Percentiles rank a stretch among this genome's conserved stretches.
These are phyloP conservation scores for Pempheris klunzingeri DNA, from an alignment of 2,797 vertebrate species.

Conservation along the genomic window DNA sequence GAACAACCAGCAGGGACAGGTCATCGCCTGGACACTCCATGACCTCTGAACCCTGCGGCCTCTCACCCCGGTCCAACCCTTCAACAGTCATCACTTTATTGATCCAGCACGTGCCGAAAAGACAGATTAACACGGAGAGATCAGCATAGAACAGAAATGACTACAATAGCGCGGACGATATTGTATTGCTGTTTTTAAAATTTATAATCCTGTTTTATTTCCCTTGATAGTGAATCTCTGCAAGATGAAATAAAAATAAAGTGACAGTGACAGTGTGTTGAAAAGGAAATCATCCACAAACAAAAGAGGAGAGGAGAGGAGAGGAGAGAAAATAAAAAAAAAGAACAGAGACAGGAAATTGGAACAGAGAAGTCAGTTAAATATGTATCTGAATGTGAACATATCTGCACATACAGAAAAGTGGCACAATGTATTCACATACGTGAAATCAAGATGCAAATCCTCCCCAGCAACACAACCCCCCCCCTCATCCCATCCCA, in stretches of 20 bases:
- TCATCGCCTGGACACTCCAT: conserved; percentile 49
- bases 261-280: conserved; percentile 14
- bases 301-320: not conserved
- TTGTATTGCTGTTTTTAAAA: not conserved
- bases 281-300: conserved; percentile 9
- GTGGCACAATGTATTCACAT: conserved; percentile 32
- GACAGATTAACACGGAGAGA: conserved; percentile 18
- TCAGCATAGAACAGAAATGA: not conserved
- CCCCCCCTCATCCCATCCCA: too few species aligned
- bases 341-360: conserved; percentile 15
- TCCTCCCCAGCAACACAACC: conserved; percentile 38
- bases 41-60: conserved; percentile 67
- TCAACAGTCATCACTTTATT: conserved; percentile 49
- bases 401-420: conserved; percentile 13
- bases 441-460: conserved; percentile 58
- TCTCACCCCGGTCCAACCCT: conserved; percentile 29
- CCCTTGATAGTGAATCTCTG: conserved; percentile 29
- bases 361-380: conserved; percentile 25
- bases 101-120: conserved; percentile 51
- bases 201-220: conserved; percentile 24
- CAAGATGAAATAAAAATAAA: conserved; percentile 14
- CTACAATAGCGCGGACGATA: not conserved
- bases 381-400: conserved; percentile 20
- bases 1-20: conserved; percentile 55
- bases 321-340: not conserved